These are phyloP conservation scores for Caerostris extrusa DNA, from an alignment of 1,140 invertebrate species.

Conservation along the genomic window DNA sequence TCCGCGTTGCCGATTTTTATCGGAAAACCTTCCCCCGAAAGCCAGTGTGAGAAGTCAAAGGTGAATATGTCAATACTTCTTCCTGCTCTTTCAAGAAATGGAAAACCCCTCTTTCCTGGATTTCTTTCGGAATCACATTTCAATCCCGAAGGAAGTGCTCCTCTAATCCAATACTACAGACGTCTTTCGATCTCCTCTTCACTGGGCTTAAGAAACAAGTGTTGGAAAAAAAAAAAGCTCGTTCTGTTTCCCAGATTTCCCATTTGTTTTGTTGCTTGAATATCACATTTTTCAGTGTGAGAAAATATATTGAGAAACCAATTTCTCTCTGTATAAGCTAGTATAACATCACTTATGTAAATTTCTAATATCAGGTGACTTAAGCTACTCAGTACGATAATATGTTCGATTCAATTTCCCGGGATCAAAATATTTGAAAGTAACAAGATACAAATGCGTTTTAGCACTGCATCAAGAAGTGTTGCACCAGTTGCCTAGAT, in stretches of 20 bases:
- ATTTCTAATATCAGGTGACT: too few species aligned
- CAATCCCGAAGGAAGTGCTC: slow-evolving; percentile 4
- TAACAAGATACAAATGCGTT: too few species aligned
- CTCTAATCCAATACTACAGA: background rate
- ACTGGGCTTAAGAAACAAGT: background rate
- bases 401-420: too few species aligned
- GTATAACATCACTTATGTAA: too few species aligned
- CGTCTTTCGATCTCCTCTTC: slow-evolving; percentile 1
- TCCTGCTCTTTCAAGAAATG: background rate
- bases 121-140: slow-evolving; percentile 27
- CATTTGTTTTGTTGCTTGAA: background rate
- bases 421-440: too few species aligned
- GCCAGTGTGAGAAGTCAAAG: slow-evolving; percentile 16
- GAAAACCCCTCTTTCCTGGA: slow-evolving; percentile 29
- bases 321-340: background rate
- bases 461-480: too few species aligned
- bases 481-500: too few species aligned
- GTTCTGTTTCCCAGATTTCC: background rate
- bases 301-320: background rate
- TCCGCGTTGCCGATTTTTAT: slow-evolving; percentile 18
- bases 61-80: slow-evolving; percentile 34
- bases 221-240: background rate
- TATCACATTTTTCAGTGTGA: background rate
- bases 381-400: too few species aligned
- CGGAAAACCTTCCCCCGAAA: slow-evolving; percentile 18